These are phyloP conservation scores for Glomeris maerens DNA, from an alignment of 1,140 invertebrate species.

Conservation along the genomic window DNA sequence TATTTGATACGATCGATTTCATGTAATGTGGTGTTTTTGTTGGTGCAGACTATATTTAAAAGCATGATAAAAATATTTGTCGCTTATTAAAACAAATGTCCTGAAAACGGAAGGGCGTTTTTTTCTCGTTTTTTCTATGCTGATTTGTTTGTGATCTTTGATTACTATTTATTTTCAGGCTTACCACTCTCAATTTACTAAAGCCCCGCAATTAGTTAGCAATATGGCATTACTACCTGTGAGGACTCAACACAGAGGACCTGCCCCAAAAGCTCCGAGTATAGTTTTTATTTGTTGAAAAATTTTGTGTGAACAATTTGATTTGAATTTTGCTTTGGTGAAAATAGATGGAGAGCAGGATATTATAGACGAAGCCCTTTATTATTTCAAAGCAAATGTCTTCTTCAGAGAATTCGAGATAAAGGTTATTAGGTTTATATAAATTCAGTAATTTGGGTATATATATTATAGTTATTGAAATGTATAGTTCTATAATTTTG, in stretches of 20 bases:
- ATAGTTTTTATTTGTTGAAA: not conserved
- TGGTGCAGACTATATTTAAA: too few species aligned
- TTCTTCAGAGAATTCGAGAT: constrained; percentile 99
- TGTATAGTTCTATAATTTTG: constrained; percentile 7
- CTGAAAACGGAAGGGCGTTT: too few species aligned
- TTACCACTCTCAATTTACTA: constrained; percentile 80
- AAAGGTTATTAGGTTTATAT: constrained; percentile 46
- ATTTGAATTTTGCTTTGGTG: constrained; percentile 8
- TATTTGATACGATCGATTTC: too few species aligned
- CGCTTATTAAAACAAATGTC: too few species aligned
- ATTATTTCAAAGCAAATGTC: constrained; percentile 97
- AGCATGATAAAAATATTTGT: too few species aligned
- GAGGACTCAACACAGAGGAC: constrained; percentile 71
- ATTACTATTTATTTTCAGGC: constrained; percentile 42
- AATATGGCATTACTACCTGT: constrained; percentile 86
- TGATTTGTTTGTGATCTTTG: too few species aligned
- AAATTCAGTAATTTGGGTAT: constrained; percentile 1
- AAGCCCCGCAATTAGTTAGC: constrained; percentile 57
- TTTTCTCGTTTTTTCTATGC: too few species aligned
- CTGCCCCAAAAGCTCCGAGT: constrained; percentile 46
- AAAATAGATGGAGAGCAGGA: constrained; percentile 42
- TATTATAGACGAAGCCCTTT: constrained; percentile 94
- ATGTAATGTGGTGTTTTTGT: too few species aligned
- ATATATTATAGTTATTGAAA: constrained; percentile 11
- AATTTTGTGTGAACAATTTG: not conserved